Conservation (phyloP, 2,113 vertebrate genomes). For the Chaetodon auriga region DNA sequence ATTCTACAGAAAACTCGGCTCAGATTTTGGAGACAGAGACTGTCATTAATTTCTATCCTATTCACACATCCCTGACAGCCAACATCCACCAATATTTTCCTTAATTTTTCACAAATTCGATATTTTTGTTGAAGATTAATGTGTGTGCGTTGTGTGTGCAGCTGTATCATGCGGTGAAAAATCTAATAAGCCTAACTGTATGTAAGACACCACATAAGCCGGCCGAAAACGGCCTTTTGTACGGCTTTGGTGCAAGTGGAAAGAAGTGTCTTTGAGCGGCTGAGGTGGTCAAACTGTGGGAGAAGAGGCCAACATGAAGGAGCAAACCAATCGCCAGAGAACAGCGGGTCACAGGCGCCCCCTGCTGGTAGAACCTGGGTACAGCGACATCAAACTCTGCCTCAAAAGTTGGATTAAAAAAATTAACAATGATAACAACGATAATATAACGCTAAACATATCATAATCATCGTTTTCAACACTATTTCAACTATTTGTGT, state of each 20-base stretch:
- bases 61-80: background rate
- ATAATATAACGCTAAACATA: background rate
- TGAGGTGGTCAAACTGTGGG: conserved; percentile 58
- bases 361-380: conserved; percentile 49
- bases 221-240: background rate
- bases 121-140: background rate
- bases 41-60: background rate
- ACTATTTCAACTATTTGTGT: background rate
- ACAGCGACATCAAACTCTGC: conserved; percentile 8
- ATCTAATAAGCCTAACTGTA: background rate
- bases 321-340: conserved; percentile 8
- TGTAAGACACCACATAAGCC: too few species aligned
- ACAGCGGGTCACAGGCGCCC: conserved; percentile 78
- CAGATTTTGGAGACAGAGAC: background rate
- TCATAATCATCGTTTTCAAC: background rate
- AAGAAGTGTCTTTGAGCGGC: conserved; percentile 21
- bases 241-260: conserved; percentile 20
- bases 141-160: conserved; percentile 1
- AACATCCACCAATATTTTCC: background rate
- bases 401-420: conserved; percentile 2
- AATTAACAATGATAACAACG: background rate
- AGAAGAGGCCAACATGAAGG: conserved; percentile 53
- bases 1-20: background rate
- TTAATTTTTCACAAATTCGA: conserved; percentile 1
- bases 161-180: background rate